These are phyloP conservation scores for Malaclemys terrapin DNA, from an alignment of 2,113 vertebrate genomes.

Conservation along the genomic window DNA sequence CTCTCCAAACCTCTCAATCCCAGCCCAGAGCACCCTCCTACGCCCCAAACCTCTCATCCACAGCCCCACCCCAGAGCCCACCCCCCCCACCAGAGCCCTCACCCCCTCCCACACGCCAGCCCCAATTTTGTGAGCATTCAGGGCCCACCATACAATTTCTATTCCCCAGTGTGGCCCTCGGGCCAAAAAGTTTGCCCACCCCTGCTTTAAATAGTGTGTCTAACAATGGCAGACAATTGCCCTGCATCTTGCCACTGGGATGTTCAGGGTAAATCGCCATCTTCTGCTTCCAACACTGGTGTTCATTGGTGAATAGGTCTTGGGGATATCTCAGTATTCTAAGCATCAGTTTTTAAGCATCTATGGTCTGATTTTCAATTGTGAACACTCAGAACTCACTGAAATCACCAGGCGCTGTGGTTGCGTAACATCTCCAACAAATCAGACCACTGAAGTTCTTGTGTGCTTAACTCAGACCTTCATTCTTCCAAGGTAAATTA, in stretches of 20 bases:
- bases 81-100: neutral
- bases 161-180: too few relatives aligned
- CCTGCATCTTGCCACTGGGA: neutral
- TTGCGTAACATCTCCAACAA: neutral
- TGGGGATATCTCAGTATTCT: too few relatives aligned
- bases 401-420: neutral
- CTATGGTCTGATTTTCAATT: neutral
- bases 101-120: too few relatives aligned
- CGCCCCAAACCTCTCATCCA: neutral
- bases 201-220: too few relatives aligned
- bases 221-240: neutral
- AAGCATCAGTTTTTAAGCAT: neutral
- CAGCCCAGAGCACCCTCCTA: too few relatives aligned
- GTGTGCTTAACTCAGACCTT: neutral
- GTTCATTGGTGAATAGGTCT: too few relatives aligned
- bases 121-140: too few relatives aligned
- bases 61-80: neutral
- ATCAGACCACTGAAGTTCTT: neutral
- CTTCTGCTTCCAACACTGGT: too few relatives aligned
- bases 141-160: too few relatives aligned
- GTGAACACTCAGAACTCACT: neutral
- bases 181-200: too few relatives aligned
- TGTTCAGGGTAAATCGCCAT: neutral
- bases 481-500: neutral
- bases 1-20: too few relatives aligned